phyloP scores from a whole-genome alignment of 2,113 vertebrate species.

The Cynoglossus semilaevis region DNA sequence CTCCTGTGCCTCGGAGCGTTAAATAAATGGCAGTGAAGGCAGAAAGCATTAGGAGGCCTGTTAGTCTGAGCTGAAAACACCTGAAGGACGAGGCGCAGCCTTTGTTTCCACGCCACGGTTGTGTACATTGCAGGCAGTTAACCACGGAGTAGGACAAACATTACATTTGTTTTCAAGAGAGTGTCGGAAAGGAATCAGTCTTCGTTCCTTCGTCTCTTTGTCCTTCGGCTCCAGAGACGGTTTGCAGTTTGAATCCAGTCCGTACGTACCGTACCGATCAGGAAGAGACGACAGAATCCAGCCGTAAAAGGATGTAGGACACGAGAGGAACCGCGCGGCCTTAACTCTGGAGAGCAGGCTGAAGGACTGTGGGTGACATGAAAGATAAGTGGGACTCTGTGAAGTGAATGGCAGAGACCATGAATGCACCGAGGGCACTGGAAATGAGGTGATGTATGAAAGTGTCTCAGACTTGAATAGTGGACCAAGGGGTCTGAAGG shows the following conservation, averaged over 20 bases:
- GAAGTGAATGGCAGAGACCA: conserved; percentile 45
- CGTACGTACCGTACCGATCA: conserved; percentile 54
- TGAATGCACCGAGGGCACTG: conserved; percentile 50
- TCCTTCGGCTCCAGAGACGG: too few relatives aligned
- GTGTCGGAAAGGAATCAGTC: neutral
- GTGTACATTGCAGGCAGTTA: conserved; percentile 27
- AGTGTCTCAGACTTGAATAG: neutral
- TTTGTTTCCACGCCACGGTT: conserved; percentile 21
- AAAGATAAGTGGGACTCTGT: conserved; percentile 58
- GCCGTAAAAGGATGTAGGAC: conserved; percentile 65
- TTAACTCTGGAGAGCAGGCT: conserved; percentile 32
- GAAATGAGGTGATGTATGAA: conserved; percentile 31
- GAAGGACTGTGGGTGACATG: conserved; percentile 43
- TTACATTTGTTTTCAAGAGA: neutral
- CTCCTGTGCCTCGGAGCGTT: conserved; percentile 56
- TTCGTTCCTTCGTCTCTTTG: too few relatives aligned
- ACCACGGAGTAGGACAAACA: conserved; percentile 6
- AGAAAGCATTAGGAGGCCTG: conserved; percentile 61
- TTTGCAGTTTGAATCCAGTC: conserved; percentile 47
- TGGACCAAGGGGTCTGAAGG: conserved; percentile 1
- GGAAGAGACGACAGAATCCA: conserved; percentile 54
- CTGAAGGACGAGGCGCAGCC: conserved; percentile 39
- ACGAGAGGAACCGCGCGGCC: conserved; percentile 47
- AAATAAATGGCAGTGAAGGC: conserved; percentile 58
- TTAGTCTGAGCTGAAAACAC: conserved; percentile 53